These are phyloP conservation scores for Lophius piscatorius DNA, from an alignment of 2,113 vertebrate species.

Conservation along the genomic window DNA sequence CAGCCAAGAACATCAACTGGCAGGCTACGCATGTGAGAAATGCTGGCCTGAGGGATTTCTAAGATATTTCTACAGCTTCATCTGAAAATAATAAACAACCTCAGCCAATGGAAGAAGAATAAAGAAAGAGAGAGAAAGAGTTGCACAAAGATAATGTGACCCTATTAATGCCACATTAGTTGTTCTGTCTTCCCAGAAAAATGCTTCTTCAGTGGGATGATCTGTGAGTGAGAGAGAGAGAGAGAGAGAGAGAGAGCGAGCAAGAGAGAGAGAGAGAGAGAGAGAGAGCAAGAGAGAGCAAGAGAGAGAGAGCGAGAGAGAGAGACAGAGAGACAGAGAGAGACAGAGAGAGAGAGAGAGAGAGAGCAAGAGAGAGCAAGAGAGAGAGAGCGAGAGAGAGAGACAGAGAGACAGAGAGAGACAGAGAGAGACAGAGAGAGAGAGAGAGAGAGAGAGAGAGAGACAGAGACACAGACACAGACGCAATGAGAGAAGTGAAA, in stretches of 20 bases:
- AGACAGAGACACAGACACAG: no score
- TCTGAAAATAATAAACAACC: slow-evolving; percentile 74
- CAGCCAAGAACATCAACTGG: slow-evolving; percentile 69
- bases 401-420: slow-evolving; percentile 12
- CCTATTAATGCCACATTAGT: slow-evolving; percentile 79
- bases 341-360: slow-evolving; percentile 35
- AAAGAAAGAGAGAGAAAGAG: slow-evolving; percentile 62
- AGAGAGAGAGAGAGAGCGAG: slow-evolving; percentile 31
- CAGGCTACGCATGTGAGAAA: slow-evolving; percentile 67
- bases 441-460: slow-evolving; percentile 6
- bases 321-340: slow-evolving; percentile 17
- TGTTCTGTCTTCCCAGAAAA: slow-evolving; percentile 69
- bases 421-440: slow-evolving; percentile 13
- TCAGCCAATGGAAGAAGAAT: slow-evolving; percentile 70
- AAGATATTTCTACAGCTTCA: slow-evolving; percentile 67
- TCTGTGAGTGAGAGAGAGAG: slow-evolving; percentile 25
- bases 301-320: background rate
- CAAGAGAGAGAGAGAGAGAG: slow-evolving; percentile 10
- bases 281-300: slow-evolving; percentile 12
- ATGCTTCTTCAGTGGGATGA: slow-evolving; percentile 59
- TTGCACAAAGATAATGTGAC: slow-evolving; percentile 74
- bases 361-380: no score
- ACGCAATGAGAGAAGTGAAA: slow-evolving; percentile 61
- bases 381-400: no score
- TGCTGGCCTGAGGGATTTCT: slow-evolving; percentile 69